Conservation (phyloP, 2,888 invertebrate species). For the Arge pagana region DNA sequence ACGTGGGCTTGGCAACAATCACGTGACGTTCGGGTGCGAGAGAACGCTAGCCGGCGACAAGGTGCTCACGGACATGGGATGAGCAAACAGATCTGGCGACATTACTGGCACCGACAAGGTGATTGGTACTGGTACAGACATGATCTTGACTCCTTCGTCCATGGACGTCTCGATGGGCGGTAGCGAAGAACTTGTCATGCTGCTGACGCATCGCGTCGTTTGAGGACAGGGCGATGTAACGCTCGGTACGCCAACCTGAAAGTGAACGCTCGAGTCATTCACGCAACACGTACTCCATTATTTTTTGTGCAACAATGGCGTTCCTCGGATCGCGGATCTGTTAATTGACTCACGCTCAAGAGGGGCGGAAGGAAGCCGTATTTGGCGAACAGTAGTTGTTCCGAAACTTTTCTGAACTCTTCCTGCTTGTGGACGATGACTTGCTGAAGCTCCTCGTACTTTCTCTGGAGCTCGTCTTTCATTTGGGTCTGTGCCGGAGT, state of each 20-base stretch:
- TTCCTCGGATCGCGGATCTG: slow-evolving; percentile 47
- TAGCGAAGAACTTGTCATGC: slow-evolving; percentile 23
- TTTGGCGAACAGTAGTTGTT: slow-evolving; percentile 80
- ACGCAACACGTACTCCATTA: too few relatives aligned
- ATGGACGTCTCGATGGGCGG: slow-evolving; percentile 28
- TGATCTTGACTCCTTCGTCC: slow-evolving; percentile 44
- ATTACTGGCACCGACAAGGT: slow-evolving; percentile 49
- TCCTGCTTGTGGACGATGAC: slow-evolving; percentile 85
- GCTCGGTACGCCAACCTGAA: slow-evolving; percentile 45
- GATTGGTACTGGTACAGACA: slow-evolving; percentile 46
- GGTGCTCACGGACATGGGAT: slow-evolving; percentile 40
- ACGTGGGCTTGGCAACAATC: slow-evolving; percentile 34
- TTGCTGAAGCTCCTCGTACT: slow-evolving; percentile 84
- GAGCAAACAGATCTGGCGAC: slow-evolving; percentile 47
- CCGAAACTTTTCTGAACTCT: slow-evolving; percentile 82
- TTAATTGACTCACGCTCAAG: slow-evolving; percentile 49
- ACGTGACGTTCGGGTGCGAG: slow-evolving; percentile 32
- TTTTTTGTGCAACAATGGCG: too few relatives aligned
- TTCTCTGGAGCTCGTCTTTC: slow-evolving; percentile 65
- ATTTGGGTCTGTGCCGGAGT: slow-evolving; percentile 64
- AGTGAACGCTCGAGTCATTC: too few relatives aligned
- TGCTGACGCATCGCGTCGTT: slow-evolving; percentile 22
- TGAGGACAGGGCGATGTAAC: slow-evolving; percentile 41
- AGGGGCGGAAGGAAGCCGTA: slow-evolving; percentile 67
- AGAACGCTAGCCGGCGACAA: slow-evolving; percentile 14